A percentile compares a stretch with the other conserved stretches of the same genome.
phyloP scores from a whole-genome alignment of 2,888 invertebrate genomes.

The Bimastos eiseni region DNA sequence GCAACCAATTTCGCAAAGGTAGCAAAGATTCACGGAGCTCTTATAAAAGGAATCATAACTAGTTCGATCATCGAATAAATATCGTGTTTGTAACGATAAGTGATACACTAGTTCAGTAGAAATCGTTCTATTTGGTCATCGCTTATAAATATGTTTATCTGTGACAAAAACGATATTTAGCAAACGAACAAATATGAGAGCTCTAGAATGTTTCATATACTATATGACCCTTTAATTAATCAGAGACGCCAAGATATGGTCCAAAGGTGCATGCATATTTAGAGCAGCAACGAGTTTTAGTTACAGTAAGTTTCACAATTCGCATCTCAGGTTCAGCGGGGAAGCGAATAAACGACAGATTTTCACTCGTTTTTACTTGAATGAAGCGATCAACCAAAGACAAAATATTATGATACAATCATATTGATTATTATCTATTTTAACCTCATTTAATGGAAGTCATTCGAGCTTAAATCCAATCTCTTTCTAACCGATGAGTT shows the following conservation, averaged over 20 bases:
- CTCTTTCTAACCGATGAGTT: conserved; percentile 1
- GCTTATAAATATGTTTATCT: no score
- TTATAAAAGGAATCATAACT: not conserved
- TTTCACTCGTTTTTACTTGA: not conserved
- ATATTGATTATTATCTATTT: not conserved
- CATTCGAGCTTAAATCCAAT: not conserved
- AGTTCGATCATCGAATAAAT: no score
- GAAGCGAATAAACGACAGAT: not conserved
- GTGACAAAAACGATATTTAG: no score
- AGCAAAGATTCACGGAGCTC: not conserved
- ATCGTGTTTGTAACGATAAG: no score
- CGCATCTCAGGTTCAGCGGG: not conserved
- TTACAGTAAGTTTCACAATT: not conserved
- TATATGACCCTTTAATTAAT: not conserved
- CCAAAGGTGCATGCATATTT: not conserved
- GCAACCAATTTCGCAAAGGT: not conserved
- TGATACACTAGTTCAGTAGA: no score
- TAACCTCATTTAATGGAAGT: not conserved
- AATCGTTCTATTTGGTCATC: no score
- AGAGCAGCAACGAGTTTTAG: not conserved
- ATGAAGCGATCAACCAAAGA: not conserved
- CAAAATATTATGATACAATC: not conserved
- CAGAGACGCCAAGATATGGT: not conserved
- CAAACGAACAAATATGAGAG: not conserved
- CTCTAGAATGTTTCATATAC: not conserved